Evolutionary conservation across 2,888 invertebrate genomes (phyloP).

Genomic region (Frankliniella intonsa): DNA sequence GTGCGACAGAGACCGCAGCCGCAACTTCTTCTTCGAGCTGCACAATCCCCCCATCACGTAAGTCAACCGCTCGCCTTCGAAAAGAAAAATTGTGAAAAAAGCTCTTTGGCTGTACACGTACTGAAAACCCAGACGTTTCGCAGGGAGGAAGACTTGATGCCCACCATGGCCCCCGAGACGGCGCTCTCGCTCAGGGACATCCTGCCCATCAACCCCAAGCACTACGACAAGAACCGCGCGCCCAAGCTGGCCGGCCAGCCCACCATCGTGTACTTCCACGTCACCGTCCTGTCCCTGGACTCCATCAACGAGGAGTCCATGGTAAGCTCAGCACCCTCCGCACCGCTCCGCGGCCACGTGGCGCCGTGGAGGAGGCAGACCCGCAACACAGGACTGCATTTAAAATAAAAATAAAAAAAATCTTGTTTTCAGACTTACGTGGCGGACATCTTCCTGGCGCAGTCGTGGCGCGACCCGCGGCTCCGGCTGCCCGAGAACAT

Average conservation of each 20-base stretch:
- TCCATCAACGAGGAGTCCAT: conserved; percentile 96
- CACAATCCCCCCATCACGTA: conserved; percentile 29
- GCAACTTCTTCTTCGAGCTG: conserved; percentile 39
- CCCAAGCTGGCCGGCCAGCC: conserved; percentile 81
- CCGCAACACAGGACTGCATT: too few relatives aligned
- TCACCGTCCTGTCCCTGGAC: conserved; percentile 82
- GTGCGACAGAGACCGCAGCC: conserved; percentile 39
- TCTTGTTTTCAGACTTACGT: conserved; percentile 94
- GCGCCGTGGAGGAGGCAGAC: too few relatives aligned
- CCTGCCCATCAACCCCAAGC: conserved; percentile 74
- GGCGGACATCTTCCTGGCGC: conserved; percentile 86
- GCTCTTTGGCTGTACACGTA: too few relatives aligned
- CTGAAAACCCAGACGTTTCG: background rate
- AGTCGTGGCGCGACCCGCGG: conserved; percentile 87
- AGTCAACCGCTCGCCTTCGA: background rate
- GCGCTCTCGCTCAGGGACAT: conserved; percentile 79
- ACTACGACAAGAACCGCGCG: conserved; percentile 84
- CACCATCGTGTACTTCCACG: conserved; percentile 85
- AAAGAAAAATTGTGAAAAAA: too few relatives aligned
- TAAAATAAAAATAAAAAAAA: too few relatives aligned
- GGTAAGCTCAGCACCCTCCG: conserved; percentile 52
- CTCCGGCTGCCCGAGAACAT: conserved; percentile 86
- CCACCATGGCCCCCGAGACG: conserved; percentile 48
- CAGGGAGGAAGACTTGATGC: conserved; percentile 24
- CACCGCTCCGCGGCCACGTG: too few relatives aligned